Base-by-base conservation (phyloP, 92 coral and sea anemone genomes). In the Micromussa lordhowensis region DNA sequence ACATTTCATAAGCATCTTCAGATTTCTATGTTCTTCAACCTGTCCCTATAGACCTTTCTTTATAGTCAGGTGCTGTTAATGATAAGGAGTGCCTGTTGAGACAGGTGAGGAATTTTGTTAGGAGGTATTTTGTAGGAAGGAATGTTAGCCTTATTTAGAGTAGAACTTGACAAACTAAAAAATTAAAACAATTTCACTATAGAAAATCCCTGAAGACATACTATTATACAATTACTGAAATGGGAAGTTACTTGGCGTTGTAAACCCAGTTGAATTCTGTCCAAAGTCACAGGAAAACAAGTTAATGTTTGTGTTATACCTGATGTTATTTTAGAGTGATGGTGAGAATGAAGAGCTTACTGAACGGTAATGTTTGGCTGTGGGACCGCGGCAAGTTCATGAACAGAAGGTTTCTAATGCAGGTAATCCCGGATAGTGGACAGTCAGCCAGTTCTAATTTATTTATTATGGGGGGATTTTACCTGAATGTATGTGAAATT, bases 331-430 rank as follows among this genome's bases (percentile, higher is more conserved):
- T 34, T 66, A 97, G 99, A 75, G 99, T 96, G 68, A 94, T 91
- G 93, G 99, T 96, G 24, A 94, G 94, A 81, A 97, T 97, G 99
- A 97, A 95, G 87, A 94, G 91, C 84, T 91, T 97, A 79, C 76
- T 97, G 30, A 97, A 97, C 63, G 97, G 93, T n/a, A 97, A 97
- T 84, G 94, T 95, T 2, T 97, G 99, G 99, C 90, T 97, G 77
- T 97, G 99, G 99, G 99, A 97, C 74, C 95, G 99, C 21, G 99
- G 99, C 29, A 97, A 97, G 86, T 97, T 97, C 82, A 91, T 97
- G 95, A 97, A 97, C 94, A 93, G 99, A 78, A 88, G 98, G 51
- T 97, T 92, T 36, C 81, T 97, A 38, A 97, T 97, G 90, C 98
- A 96, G 98, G 99, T 97, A 77, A 28, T 83, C 3, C 19, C 29